A percentile compares a stretch with the other conserved stretches of the same genome.
Evolutionary conservation across 2,888 invertebrate species (phyloP).

Genomic region (Mythimna pallens): DNA sequence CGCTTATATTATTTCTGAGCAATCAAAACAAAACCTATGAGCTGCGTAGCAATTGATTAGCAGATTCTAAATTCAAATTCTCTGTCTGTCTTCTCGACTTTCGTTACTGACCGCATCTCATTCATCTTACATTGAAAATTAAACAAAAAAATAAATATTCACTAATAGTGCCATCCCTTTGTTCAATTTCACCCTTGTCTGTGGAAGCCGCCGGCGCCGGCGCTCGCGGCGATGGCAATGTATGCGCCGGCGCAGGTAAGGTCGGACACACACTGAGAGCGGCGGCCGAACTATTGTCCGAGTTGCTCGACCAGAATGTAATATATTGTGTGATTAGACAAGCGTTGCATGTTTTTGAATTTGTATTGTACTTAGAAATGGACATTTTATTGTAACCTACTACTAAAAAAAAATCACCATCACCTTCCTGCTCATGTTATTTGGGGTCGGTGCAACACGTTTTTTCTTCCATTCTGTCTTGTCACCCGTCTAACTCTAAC

Average conservation of each 20-base stretch:
- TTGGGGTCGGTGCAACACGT: too few species aligned
- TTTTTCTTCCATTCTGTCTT: too few species aligned
- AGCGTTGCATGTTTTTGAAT: not conserved
- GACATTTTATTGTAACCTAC: not conserved
- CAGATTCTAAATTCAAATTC: too few species aligned
- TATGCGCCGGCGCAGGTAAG: slow-evolving; percentile 65
- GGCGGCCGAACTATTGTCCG: slow-evolving; percentile 28
- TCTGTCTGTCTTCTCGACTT: not conserved
- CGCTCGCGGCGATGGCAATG: slow-evolving; percentile 71
- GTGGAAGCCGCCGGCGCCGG: slow-evolving; percentile 74
- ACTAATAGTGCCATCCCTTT: slow-evolving; percentile 66
- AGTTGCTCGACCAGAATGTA: not conserved
- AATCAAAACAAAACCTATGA: too few species aligned
- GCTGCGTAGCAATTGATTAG: too few species aligned
- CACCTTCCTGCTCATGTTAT: too few species aligned
- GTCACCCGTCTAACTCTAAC: too few species aligned
- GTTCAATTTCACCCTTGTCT: slow-evolving; percentile 69
- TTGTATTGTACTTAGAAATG: slow-evolving; percentile 1
- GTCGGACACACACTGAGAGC: slow-evolving; percentile 54
- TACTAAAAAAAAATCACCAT: too few species aligned
- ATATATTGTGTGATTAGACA: slow-evolving; percentile 18
- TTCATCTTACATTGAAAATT: slow-evolving; percentile 18
- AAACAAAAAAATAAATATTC: slow-evolving; percentile 28
- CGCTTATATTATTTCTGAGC: too few species aligned
- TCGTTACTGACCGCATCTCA: not conserved